Evolutionary conservation across 2,888 invertebrate species (phyloP), one percentile per base, ranked within the genome.

Genomic region (Dexiosoma caninum): DNA sequence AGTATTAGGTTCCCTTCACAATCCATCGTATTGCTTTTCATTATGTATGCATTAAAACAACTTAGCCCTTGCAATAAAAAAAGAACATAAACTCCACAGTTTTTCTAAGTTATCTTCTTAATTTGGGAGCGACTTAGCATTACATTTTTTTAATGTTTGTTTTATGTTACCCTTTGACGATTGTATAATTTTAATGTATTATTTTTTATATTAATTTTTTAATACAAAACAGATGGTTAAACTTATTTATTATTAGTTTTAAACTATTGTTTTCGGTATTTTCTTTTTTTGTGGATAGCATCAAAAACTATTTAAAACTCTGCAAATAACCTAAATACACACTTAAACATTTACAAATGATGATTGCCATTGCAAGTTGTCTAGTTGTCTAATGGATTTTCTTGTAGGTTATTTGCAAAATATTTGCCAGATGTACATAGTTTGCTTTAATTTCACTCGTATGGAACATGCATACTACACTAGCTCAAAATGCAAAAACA

Each of bases 171-270:
- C 19, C 9, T 35, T 70, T 46, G n/a, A n/a, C n/a, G n/a, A n/a
- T n/a, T 8, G 10, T 12, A 49, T 35, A 9, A 14, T 49, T 12
- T 51, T 30, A 1, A 14, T 49, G n/a, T 9, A 19, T 5, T 51
- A 30, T 12, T 32, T 42, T 40, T 27, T 8, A 46, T 9, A 55
- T 21, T 62, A 6, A n/a, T 49, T n/a, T 57, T 46, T 37, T 16
- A 59, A 76, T 59, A 81, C 77, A 70, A n/a, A n/a, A 77, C 84
- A 85, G 81, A 82, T 83, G 85, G 86, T 84, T 83, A 83, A 80
- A 46, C 81, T 23, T n/a, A n/a, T n/a, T n/a, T n/a, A 27, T 64
- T 62, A 14, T 10, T 40, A 30, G 12, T 12, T 35, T 16, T 35
- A 40, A 59, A 35, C 42, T 53, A 7, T 60, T 35, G 19, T 1